Conservation (phyloP, 1,140 invertebrate species). For the Lamellibrachia luymesi region DNA sequence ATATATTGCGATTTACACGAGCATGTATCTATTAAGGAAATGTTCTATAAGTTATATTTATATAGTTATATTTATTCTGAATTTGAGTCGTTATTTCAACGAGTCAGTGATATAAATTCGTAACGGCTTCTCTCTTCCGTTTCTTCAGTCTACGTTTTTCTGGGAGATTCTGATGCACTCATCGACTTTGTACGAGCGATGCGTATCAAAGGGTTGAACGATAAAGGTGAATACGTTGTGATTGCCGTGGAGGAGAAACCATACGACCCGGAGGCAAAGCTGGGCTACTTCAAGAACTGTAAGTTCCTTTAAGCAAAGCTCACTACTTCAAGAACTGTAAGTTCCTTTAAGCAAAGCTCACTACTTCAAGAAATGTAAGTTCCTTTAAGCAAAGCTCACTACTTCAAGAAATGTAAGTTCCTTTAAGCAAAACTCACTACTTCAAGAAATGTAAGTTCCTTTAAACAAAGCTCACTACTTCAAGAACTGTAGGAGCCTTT, state of each 20-base stretch:
- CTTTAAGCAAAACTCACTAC: background rate
- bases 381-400: background rate
- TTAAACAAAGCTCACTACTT: background rate
- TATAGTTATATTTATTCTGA: background rate
- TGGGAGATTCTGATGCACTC: slow-evolving; percentile 76
- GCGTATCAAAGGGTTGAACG: slow-evolving; percentile 78
- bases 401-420: background rate
- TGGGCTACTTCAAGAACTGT: slow-evolving; percentile 23
- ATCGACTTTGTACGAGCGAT: slow-evolving; percentile 86
- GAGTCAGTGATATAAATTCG: background rate
- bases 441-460: background rate
- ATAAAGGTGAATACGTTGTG: slow-evolving; percentile 88
- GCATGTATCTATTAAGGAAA: too few relatives aligned
- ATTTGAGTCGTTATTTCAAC: background rate
- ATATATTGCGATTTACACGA: background rate
- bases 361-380: background rate
- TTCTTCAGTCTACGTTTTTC: slow-evolving; percentile 84
- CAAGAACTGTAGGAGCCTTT: background rate
- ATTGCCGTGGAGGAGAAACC: slow-evolving; percentile 59
- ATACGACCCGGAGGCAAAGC: slow-evolving; percentile 20
- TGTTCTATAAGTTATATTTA: background rate
- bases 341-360: background rate
- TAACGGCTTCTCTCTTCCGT: slow-evolving; percentile 19
- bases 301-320: background rate
- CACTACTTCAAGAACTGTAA: background rate